Percentiles rank a stretch among this genome's conserved stretches.
Evolutionary conservation across 53 echinoderm and acorn worm genomes (phyloP).

Genomic region (Echinometra lucunter): DNA sequence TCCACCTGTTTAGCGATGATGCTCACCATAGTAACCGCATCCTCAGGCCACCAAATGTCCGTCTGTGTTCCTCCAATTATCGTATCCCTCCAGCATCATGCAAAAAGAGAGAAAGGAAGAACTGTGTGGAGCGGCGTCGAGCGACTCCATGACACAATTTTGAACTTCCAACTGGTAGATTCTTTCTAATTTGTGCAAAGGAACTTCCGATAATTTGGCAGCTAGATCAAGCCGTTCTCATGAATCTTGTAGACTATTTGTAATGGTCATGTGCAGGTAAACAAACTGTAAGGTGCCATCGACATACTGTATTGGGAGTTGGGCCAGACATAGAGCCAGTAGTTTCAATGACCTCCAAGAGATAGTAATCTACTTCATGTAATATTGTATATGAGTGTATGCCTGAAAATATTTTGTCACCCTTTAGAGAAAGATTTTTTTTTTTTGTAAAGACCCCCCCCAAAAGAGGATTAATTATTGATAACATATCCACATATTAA

Average conservation of each 20-base stretch:
- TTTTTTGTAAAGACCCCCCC: background rate
- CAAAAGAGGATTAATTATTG: background rate
- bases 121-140: background rate
- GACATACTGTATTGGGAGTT: background rate
- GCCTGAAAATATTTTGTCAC: background rate
- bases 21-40: slow-evolving; percentile 49
- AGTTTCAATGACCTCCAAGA: background rate
- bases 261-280: background rate
- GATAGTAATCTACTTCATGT: background rate
- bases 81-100: background rate
- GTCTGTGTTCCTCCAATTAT: slow-evolving; percentile 56
- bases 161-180: slow-evolving; percentile 23
- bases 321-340: background rate
- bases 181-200: background rate
- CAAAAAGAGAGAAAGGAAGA: background rate
- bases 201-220: background rate
- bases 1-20: slow-evolving; percentile 64
- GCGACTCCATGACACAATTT: slow-evolving; percentile 11
- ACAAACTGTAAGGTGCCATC: background rate
- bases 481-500: background rate
- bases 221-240: background rate
- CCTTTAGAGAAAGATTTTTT: background rate
- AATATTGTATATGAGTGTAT: background rate
- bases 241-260: background rate
- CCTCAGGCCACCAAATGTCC: slow-evolving; percentile 53